Evolutionary conservation across 2,888 invertebrate genomes (phyloP).

Genomic region (Melanotus villosus): DNA sequence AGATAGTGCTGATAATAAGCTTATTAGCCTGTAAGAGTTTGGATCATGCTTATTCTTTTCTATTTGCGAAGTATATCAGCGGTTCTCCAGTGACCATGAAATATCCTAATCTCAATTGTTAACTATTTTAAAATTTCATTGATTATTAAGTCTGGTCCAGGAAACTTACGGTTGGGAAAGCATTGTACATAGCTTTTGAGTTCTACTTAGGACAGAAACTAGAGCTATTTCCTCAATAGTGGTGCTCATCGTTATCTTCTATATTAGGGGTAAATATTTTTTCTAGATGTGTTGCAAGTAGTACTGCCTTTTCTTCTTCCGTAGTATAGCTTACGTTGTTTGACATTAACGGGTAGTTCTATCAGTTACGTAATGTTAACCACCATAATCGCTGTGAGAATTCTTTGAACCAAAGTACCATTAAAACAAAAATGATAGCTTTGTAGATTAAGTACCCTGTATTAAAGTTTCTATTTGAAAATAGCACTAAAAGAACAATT

Average conservation of each 20-base stretch:
- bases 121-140: neutral
- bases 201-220: neutral
- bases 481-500: no score
- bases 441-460: no score
- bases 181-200: neutral
- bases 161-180: no score
- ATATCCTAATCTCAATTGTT: conserved; percentile 1
- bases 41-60: neutral
- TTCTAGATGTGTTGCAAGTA: neutral
- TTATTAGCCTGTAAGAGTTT: neutral
- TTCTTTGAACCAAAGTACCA: no score
- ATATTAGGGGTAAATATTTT: neutral
- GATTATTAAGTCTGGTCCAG: neutral
- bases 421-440: no score
- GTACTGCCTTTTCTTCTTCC: neutral
- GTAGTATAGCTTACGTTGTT: neutral
- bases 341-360: neutral
- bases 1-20: neutral
- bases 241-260: neutral
- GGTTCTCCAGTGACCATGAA: conserved; percentile 12
- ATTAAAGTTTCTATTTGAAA: no score
- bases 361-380: neutral
- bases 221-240: neutral
- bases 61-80: conserved; percentile 1
- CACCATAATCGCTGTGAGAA: no score